Percentiles rank a stretch among this genome's conserved stretches.
Conservation (phyloP, 1,140 invertebrate genomes). For the Tenebrio molitor region DNA sequence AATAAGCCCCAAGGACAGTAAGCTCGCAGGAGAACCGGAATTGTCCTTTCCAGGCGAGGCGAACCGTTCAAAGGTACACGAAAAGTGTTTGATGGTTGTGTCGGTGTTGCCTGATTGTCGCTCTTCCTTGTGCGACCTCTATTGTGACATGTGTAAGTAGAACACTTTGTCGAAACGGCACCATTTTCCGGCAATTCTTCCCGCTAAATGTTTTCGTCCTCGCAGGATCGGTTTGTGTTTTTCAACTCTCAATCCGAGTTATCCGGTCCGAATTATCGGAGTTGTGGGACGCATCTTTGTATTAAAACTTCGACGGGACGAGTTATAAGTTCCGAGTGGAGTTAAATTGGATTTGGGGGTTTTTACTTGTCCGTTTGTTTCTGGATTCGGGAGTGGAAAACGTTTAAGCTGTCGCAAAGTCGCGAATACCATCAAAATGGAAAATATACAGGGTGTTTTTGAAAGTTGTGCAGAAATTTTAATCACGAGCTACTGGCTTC, state of each 20-base stretch:
- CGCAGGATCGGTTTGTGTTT: neutral
- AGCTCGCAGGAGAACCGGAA: neutral
- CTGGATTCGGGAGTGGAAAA: no score
- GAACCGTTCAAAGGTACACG: slow-evolving; percentile 18
- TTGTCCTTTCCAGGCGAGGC: slow-evolving; percentile 19
- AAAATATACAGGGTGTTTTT: no score
- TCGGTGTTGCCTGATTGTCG: slow-evolving; percentile 37
- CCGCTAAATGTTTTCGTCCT: neutral
- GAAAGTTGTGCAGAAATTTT: no score
- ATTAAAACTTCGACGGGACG: no score
- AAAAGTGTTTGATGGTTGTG: slow-evolving; percentile 23
- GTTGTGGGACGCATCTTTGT: neutral
- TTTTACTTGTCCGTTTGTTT: no score
- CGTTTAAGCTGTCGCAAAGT: no score
- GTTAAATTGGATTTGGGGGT: neutral
- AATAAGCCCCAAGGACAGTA: slow-evolving; percentile 27
- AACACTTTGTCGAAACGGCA: neutral
- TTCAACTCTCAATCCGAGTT: slow-evolving; percentile 19
- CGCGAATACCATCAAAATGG: no score
- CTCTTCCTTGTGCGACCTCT: slow-evolving; percentile 35
- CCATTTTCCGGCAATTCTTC: slow-evolving; percentile 24
- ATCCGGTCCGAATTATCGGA: neutral
- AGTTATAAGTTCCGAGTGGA: no score
- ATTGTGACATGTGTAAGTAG: slow-evolving; percentile 34
- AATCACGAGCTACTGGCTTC: no score